Conservation (phyloP, 2,797 vertebrate species). For the Monodelphis domestica region DNA sequence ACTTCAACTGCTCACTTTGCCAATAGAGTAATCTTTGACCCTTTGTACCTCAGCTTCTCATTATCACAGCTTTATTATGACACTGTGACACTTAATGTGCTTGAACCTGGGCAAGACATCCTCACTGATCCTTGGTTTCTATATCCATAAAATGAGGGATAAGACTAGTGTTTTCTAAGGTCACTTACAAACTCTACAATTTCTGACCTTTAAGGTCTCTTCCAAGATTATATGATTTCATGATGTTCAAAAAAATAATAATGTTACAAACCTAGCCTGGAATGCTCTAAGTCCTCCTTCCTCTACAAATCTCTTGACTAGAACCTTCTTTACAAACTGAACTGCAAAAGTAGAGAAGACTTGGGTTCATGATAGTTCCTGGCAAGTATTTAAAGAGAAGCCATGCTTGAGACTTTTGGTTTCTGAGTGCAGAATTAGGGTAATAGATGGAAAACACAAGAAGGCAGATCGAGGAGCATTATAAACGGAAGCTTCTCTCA, state of each 20-base stretch:
- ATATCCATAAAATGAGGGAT: neutral
- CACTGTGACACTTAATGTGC: neutral
- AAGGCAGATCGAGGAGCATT: neutral
- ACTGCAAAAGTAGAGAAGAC: neutral
- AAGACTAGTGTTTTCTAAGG: neutral
- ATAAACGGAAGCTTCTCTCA: neutral
- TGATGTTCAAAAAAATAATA: neutral
- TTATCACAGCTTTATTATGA: too few species aligned
- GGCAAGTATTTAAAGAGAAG: neutral
- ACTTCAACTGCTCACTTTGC: too few species aligned
- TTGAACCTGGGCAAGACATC: neutral
- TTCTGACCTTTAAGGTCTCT: too few species aligned
- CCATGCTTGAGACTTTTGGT: neutral
- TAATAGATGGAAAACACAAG: neutral
- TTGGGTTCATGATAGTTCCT: neutral
- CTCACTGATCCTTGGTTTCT: neutral
- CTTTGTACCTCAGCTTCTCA: too few species aligned
- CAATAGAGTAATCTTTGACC: too few species aligned
- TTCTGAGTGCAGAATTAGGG: neutral
- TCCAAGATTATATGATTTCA: neutral
- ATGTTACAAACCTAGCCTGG: neutral
- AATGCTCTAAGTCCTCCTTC: neutral
- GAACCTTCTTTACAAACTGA: neutral
- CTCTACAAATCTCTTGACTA: neutral
- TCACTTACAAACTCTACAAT: neutral